Evolutionary conservation across 2,888 invertebrate species (phyloP).

Genomic region (Lobophora halterata): DNA sequence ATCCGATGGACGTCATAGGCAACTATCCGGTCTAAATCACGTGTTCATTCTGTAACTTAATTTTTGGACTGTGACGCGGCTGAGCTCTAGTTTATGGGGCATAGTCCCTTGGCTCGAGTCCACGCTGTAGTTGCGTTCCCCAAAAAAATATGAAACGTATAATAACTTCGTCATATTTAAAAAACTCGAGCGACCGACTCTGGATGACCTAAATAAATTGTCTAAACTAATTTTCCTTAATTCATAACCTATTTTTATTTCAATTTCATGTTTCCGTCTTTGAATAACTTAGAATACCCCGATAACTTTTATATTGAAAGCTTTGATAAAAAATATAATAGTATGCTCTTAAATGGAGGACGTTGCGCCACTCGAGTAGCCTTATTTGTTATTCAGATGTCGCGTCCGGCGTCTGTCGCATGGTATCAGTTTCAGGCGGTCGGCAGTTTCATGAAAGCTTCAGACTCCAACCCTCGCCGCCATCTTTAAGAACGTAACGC

Average conservation of each 20-base stretch:
- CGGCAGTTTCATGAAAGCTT: neutral
- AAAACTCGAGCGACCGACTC: conserved; percentile 14
- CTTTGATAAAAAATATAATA: conserved; percentile 30
- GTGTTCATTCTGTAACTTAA: conserved; percentile 19
- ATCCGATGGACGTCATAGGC: conserved; percentile 21
- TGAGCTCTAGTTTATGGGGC: conserved; percentile 21
- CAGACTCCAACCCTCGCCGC: conserved; percentile 3
- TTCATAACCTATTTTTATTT: too few relatives aligned
- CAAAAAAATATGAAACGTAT: conserved; percentile 19
- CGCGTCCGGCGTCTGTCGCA: conserved; percentile 25
- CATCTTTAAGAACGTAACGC: conserved; percentile 21
- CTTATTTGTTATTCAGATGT: conserved; percentile 55
- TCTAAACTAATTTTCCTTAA: too few relatives aligned
- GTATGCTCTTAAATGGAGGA: conserved; percentile 29
- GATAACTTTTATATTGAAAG: conserved; percentile 5
- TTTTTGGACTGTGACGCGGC: conserved; percentile 20
- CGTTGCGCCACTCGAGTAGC: conserved; percentile 29
- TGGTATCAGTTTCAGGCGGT: too few relatives aligned
- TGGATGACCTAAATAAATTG: too few relatives aligned
- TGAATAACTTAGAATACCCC: too few relatives aligned
- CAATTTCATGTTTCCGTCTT: too few relatives aligned
- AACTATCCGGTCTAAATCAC: conserved; percentile 13
- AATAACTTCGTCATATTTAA: conserved; percentile 25
- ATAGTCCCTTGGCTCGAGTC: conserved; percentile 22
- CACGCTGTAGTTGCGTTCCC: conserved; percentile 19